These are phyloP conservation scores for Mus minutoides DNA, from an alignment of 2,797 vertebrate species.

Conservation along the genomic window DNA sequence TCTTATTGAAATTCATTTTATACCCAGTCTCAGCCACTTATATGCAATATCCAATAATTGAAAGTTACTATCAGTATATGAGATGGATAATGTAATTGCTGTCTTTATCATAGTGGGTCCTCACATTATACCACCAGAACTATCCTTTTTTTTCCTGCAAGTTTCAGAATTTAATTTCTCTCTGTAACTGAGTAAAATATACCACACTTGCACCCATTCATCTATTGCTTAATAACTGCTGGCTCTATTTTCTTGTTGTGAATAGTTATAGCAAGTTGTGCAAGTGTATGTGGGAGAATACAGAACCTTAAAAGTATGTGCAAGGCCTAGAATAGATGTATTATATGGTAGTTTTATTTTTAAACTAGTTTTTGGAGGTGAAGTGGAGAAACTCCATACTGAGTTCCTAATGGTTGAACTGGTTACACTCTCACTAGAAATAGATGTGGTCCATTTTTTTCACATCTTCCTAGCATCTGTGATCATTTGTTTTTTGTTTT, in stretches of 20 bases:
- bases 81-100: background rate
- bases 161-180: background rate
- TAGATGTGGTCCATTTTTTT: background rate
- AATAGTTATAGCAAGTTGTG: background rate
- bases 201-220: no score
- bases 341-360: background rate
- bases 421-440: background rate
- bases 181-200: background rate
- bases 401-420: background rate
- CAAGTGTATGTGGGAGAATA: background rate
- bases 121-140: background rate
- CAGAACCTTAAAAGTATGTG: background rate
- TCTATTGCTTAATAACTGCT: background rate
- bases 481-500: background rate
- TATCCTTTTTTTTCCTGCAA: background rate
- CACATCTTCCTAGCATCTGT: background rate
- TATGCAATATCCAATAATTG: background rate
- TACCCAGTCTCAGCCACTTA: background rate
- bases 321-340: background rate
- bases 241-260: background rate
- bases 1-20: background rate
- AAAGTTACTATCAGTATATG: background rate
- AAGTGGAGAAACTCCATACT: background rate
- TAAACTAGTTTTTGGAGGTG: background rate
- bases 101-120: background rate